A percentile compares a stretch with the other conserved stretches of the same genome.
These are phyloP conservation scores for Noctilio leporinus DNA, from an alignment of 2,113 vertebrate genomes.

Conservation along the genomic window DNA sequence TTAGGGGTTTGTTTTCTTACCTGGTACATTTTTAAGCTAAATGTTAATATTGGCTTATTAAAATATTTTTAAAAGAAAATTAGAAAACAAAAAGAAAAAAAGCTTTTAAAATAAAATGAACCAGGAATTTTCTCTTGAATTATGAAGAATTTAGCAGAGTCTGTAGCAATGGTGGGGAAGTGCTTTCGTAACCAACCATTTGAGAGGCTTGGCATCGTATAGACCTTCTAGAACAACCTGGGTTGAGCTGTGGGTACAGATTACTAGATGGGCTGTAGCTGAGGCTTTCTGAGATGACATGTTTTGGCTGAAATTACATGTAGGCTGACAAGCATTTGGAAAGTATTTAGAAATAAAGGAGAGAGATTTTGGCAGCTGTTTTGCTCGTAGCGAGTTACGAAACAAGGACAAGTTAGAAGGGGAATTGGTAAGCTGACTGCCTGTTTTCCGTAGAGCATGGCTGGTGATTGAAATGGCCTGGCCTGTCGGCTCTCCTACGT, in stretches of 20 bases:
- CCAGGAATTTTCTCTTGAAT: background rate
- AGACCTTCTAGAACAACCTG: background rate
- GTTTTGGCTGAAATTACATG: background rate
- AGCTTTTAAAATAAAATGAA: background rate
- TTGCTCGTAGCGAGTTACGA: background rate
- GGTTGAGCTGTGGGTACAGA: too few species aligned
- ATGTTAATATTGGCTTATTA: background rate
- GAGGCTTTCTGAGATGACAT: background rate
- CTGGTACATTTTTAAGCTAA: background rate
- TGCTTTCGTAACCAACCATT: background rate
- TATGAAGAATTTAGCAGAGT: background rate
- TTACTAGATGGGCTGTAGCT: background rate
- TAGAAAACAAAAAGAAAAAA: background rate
- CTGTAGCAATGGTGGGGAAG: background rate
- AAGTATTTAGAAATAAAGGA: slow-evolving; percentile 8
- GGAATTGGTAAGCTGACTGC: background rate
- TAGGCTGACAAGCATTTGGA: slow-evolving; percentile 13
- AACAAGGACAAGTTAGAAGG: background rate
- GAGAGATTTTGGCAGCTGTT: background rate
- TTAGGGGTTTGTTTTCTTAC: background rate
- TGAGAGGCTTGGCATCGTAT: background rate
- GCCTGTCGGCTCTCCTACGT: background rate
- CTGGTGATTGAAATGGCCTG: background rate
- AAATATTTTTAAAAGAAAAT: background rate
- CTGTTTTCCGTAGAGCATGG: background rate